These are phyloP conservation scores for Manduca sexta DNA, from an alignment of 1,140 invertebrate genomes.

Conservation along the genomic window DNA sequence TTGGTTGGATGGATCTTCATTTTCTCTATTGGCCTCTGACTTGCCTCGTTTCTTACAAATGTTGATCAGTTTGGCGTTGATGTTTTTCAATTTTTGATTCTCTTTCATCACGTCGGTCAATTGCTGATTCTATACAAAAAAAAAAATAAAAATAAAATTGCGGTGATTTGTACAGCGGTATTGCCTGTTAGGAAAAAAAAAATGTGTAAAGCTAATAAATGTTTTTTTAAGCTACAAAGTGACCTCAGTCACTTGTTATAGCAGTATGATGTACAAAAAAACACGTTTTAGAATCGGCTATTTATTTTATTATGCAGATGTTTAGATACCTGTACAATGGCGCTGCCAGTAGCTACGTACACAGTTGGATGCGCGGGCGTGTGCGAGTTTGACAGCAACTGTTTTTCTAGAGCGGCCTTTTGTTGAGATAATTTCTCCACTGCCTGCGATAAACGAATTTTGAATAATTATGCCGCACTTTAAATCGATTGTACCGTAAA, in stretches of 20 bases:
- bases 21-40: slow-evolving; percentile 40
- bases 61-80: slow-evolving; percentile 46
- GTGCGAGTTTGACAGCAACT: slow-evolving; percentile 16
- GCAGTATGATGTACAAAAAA: too few species aligned
- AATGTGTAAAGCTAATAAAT: too few species aligned
- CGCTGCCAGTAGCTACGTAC: slow-evolving; percentile 56
- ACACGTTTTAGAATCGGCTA: too few species aligned
- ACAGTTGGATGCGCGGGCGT: slow-evolving; percentile 13
- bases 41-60: slow-evolving; percentile 59
- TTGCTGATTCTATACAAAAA: slow-evolving; percentile 51
- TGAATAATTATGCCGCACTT: too few species aligned
- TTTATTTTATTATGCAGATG: too few species aligned
- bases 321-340: slow-evolving; percentile 50
- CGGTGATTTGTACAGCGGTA: too few species aligned
- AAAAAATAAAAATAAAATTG: too few species aligned
- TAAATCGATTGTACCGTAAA: too few species aligned
- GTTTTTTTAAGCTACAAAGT: too few species aligned
- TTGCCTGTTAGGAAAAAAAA: background rate
- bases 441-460: slow-evolving; percentile 20
- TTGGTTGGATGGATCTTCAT: slow-evolving; percentile 35
- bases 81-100: slow-evolving; percentile 58
- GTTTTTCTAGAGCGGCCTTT: slow-evolving; percentile 38
- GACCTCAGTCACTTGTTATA: too few species aligned
- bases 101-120: slow-evolving; percentile 57
- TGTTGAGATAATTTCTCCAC: slow-evolving; percentile 41